Evolutionary conservation across 2,797 vertebrate genomes (phyloP).

Genomic region (Babyrousa celebensis): DNA sequence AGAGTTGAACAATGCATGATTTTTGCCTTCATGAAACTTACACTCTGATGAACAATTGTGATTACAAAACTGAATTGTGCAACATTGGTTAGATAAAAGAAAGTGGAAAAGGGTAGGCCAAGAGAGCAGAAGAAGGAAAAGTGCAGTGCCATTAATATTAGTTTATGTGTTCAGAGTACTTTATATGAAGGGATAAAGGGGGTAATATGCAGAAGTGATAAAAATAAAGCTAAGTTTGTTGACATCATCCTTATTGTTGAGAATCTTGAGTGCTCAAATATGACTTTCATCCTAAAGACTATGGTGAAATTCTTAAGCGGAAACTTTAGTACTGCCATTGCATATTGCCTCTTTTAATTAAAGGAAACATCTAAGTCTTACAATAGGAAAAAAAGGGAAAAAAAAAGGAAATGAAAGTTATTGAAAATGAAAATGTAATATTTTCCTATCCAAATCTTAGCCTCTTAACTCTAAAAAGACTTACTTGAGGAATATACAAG

Average conservation of each 20-base stretch:
- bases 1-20: not conserved
- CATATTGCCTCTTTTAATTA: not conserved
- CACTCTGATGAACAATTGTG: not conserved
- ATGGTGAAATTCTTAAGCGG: not conserved
- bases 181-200: not conserved
- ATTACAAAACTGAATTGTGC: not conserved
- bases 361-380: not conserved
- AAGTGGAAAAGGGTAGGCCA: not conserved
- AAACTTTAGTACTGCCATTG: not conserved
- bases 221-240: not conserved
- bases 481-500: not conserved
- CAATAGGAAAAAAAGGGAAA: too few species aligned
- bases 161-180: not conserved
- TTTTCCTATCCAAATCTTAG: not conserved
- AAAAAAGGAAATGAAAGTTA: not conserved
- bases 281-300: not conserved
- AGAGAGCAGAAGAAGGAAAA: slow-evolving; percentile 20
- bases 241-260: not conserved
- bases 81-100: not conserved
- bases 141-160: not conserved
- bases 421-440: not conserved
- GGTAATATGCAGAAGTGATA: not conserved
- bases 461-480: not conserved
- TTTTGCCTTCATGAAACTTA: not conserved
- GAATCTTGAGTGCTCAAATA: not conserved